Evolutionary conservation across 2,113 vertebrate genomes (phyloP), one percentile per base, ranked within the genome.

Genomic region (Rhegmatorhina hoffmannsi): DNA sequence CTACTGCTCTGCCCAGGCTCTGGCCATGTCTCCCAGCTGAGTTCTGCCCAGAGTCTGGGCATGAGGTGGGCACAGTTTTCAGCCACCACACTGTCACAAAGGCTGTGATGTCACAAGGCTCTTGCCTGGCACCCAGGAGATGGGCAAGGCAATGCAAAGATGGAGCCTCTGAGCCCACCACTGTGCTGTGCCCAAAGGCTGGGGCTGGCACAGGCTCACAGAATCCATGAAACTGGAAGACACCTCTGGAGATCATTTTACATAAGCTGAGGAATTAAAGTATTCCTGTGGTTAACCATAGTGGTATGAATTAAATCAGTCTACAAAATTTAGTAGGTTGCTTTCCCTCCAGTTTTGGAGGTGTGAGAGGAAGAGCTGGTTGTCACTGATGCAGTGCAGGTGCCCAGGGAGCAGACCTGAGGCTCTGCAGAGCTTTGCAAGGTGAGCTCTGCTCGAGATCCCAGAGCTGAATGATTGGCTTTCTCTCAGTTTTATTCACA

Each of bases 311-410:
- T 67, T 56, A 24, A 52, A 18, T 60, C 40, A 31, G 29, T 84
- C 31, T 10, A 0, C 36, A 49, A 20, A 0, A 1, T 9, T 74
- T 2, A 15, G 5, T 28, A 24, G 40, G 12, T 40, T 84, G 18
- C 8, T 50, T 87, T 14, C 14, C 2, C 52, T 60, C 14, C 36
- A 10, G 6, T 29, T 85, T 85, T 38, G 52, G 31, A 59, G 64
- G 19, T 9, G 47, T 75, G 44, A 47, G 43, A 23, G 24, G n/a
- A 52, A 66, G 36, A 62, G 44, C 23, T 84, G 29, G 16, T 6
- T 88, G 47, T 75, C 62, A 82, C 28, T 25, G 31, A 7, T 50
- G 28, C 17, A 53, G 8, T 20, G 13, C 23, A 77, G 19, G 11
- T 67, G 24, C 55, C 8, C 21, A 26, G 50, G 24, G 38, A 55